A percentile compares a stretch with the other conserved stretches of the same genome.
These are phyloP conservation scores for Ormyrus rosae DNA, from an alignment of 2,888 invertebrate species.

Conservation along the genomic window DNA sequence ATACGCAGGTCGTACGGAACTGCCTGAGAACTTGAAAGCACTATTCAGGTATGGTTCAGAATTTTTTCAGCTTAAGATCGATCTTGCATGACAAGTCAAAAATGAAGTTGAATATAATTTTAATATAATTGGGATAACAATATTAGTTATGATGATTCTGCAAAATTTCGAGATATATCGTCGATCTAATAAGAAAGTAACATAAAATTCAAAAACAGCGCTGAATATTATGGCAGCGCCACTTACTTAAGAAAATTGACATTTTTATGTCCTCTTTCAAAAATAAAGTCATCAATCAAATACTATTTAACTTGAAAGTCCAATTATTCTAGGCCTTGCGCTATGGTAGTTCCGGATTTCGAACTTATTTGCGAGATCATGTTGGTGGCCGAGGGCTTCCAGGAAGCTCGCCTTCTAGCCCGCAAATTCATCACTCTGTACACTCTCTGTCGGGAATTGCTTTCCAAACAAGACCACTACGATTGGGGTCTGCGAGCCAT, in stretches of 20 bases:
- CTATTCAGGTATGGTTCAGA: constrained; percentile 74
- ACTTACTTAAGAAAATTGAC: not conserved
- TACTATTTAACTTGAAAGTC: not conserved
- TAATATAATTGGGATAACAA: no score
- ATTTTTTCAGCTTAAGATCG: no score
- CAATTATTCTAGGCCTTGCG: constrained; percentile 85
- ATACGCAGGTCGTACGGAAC: constrained; percentile 93
- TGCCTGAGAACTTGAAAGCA: constrained; percentile 87
- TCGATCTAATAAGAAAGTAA: no score
- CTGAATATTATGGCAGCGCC: not conserved
- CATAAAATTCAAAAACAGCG: no score
- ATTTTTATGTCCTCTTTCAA: no score
- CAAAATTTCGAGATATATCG: no score
- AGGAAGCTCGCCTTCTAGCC: constrained; percentile 92
- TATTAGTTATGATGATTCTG: no score
- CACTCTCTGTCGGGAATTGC: constrained; percentile 90
- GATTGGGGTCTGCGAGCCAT: constrained; percentile 98
- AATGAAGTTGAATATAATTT: no score
- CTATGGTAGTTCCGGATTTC: constrained; percentile 98
- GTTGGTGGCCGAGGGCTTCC: constrained; percentile 96
- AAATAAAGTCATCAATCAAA: no score
- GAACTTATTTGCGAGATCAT: constrained; percentile 97
- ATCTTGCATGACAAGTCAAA: no score
- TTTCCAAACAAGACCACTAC: constrained; percentile 97
- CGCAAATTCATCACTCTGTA: constrained; percentile 96